Evolutionary conservation across 2,888 invertebrate genomes (phyloP), one percentile per base, ranked within the genome.

Genomic region (Hecatera dysodea): DNA sequence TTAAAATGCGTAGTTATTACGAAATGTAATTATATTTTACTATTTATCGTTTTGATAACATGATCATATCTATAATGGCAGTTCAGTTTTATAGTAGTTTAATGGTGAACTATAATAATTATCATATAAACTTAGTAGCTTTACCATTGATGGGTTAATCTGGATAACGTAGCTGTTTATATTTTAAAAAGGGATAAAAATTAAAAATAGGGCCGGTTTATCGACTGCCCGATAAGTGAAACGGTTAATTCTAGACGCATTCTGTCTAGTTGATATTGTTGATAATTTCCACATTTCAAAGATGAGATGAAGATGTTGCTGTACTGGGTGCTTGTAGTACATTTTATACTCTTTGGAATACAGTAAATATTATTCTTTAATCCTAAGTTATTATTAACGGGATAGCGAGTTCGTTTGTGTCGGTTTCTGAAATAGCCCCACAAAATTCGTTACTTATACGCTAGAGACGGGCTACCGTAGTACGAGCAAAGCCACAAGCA

Each of bases 61-160:
- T 78, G 69, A 72, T 77, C 71, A 66, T 55, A 60, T 65, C 52
- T 53, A 48, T 56, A 80, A 56, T 42, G 33, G 56, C 63, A 50
- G 53, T 79, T 60, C n/a, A 52, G 24, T 75, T 85, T 82, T 79
- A 85, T 84, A 74, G 9, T 48, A 53, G 36, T 82, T 78, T 83
- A 61, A 85, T 78, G 46, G 72, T 29, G 36, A 57, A 61, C 73
- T 67, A 67, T 68, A 67, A 80, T 67, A 61, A 66, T 61, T 79
- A 52, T 46, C 52, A 55, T 52, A 79, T 55, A 61, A 68, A 67
- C 53, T 57, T n/a, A 63, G 67, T 59, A 56, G 29, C 29, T 55
- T 61, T 71, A 68, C 11, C 39, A 59, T 65, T 73, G 36, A 63
- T 69, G 59, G 60, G 42, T 24, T 72, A 66, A 70, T 75, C 57